phyloP scores from a whole-genome alignment of 2,888 invertebrate genomes.

The Tyria jacobaeae region DNA sequence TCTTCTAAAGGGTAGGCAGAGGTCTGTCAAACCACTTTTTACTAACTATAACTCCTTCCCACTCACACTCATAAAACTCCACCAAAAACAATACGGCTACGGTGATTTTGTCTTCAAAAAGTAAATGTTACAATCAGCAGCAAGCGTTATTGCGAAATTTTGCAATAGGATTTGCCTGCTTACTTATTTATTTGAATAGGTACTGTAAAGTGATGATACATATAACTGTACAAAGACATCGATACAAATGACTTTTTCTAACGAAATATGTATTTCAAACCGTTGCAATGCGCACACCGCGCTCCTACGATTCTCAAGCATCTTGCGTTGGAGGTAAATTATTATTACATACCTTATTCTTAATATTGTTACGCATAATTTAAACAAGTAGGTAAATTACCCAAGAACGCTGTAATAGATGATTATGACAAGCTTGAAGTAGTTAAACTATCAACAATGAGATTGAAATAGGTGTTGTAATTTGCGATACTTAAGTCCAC shows the following conservation, averaged over 20 bases:
- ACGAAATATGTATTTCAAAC: constrained; percentile 13
- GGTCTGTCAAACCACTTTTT: too few relatives aligned
- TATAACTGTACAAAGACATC: not conserved
- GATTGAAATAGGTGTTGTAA: constrained; percentile 6
- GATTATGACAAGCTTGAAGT: constrained; percentile 23
- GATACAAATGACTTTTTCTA: not conserved
- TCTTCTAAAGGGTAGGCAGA: too few relatives aligned
- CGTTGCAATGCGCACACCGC: not conserved
- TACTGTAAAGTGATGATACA: not conserved
- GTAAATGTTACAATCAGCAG: too few relatives aligned
- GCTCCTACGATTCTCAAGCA: constrained; percentile 28
- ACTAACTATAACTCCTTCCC: too few relatives aligned
- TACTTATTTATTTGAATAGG: not conserved
- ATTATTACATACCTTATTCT: constrained; percentile 48
- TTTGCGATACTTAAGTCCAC: not conserved
- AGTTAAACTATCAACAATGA: constrained; percentile 4
- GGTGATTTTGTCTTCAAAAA: too few relatives aligned
- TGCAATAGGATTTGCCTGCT: too few relatives aligned
- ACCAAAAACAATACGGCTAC: too few relatives aligned
- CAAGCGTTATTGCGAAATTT: too few relatives aligned
- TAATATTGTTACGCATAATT: constrained; percentile 43
- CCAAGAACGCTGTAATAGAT: constrained; percentile 32
- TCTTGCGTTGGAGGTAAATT: constrained; percentile 49
- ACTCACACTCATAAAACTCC: too few relatives aligned
- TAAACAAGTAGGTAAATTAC: constrained; percentile 39